phyloP scores from a whole-genome alignment of 2,113 vertebrate species.

The Zosterops pallidus region DNA sequence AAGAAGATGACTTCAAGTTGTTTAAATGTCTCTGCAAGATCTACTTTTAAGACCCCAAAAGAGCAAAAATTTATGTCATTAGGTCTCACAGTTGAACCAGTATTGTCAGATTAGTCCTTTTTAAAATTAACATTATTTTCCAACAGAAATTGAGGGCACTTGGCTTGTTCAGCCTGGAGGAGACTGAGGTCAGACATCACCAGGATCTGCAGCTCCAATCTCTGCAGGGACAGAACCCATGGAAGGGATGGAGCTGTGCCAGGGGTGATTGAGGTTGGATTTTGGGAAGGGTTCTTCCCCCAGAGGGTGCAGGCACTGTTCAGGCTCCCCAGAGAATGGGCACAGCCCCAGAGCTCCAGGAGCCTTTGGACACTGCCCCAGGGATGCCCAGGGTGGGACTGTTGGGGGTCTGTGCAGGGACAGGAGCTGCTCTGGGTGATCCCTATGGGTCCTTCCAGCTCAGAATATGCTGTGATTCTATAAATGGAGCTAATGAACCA shows the following conservation, averaged over 20 bases:
- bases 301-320: background rate
- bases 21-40: background rate
- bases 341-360: background rate
- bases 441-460: background rate
- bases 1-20: background rate
- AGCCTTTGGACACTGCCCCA: background rate
- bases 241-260: background rate
- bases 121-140: background rate
- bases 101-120: background rate
- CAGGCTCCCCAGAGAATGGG: background rate
- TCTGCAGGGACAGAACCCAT: background rate
- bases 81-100: background rate
- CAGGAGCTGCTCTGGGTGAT: background rate
- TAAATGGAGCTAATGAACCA: background rate
- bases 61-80: background rate
- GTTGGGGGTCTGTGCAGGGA: rapidly evolving
- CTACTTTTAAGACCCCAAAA: background rate
- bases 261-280: rapidly evolving
- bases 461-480: background rate
- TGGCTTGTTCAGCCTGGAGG: background rate
- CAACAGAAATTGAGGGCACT: background rate
- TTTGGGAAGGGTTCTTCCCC: background rate
- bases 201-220: background rate
- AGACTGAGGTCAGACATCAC: background rate
- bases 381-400: background rate